Conservation (phyloP, 1,140 invertebrate genomes). For the Zaprionus kolodkinae region DNA sequence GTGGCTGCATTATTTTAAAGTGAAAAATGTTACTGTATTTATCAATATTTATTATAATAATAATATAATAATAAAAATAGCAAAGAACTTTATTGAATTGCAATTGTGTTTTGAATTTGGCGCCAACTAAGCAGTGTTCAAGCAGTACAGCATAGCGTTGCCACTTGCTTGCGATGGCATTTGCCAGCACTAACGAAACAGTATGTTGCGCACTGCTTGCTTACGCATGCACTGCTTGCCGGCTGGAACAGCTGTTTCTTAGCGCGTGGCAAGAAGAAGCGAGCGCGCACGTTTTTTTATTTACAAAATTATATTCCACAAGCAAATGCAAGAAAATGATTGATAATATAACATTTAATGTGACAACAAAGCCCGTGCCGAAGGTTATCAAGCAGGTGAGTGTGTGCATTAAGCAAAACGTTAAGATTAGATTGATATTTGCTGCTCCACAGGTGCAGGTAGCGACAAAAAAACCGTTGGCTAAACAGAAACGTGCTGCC, state of each 20-base stretch:
- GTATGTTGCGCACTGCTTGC: conserved; percentile 20
- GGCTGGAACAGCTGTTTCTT: conserved; percentile 26
- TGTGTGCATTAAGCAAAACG: neutral
- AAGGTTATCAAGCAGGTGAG: conserved; percentile 39
- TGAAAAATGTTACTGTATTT: conserved; percentile 64
- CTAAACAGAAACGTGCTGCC: conserved; percentile 46
- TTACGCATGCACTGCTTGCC: conserved; percentile 17
- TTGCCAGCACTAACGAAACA: neutral
- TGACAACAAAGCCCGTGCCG: conserved; percentile 11
- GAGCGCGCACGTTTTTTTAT: conserved; percentile 66
- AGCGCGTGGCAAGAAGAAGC: conserved; percentile 28
- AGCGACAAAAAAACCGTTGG: neutral
- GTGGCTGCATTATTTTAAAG: conserved; percentile 55
- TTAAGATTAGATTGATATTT: neutral
- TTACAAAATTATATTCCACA: conserved; percentile 27
- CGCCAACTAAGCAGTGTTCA: neutral
- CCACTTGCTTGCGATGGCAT: neutral
- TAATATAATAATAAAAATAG: conserved; percentile 40
- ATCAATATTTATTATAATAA: conserved; percentile 48
- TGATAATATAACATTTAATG: conserved; percentile 62
- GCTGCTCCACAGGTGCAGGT: conserved; percentile 6
- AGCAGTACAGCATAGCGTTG: neutral
- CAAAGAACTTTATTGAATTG: neutral
- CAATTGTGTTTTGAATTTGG: conserved; percentile 15
- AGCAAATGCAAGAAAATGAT: conserved; percentile 41